Conservation (phyloP, 2,888 invertebrate genomes). For the Ischnus inquisitorius region DNA sequence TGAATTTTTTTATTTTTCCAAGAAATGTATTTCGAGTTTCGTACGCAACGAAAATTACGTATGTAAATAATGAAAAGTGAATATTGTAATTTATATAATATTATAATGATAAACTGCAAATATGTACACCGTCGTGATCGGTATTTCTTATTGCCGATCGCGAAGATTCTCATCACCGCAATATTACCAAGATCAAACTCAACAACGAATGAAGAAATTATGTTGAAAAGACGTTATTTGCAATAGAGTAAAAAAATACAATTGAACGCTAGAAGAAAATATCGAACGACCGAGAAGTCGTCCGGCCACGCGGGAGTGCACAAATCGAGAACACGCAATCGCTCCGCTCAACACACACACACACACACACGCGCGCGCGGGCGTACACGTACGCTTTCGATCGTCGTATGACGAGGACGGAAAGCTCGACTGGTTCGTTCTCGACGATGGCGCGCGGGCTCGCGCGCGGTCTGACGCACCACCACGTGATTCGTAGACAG, state of each 20-base stretch:
- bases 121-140: no score
- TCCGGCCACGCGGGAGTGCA: conserved; percentile 58
- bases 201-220: conserved; percentile 12
- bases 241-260: conserved; percentile 26
- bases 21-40: no score
- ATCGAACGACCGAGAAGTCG: neutral
- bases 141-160: no score
- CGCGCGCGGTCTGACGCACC: conserved; percentile 77
- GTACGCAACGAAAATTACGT: no score
- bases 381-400: conserved; percentile 4
- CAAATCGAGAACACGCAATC: conserved; percentile 62
- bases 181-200: neutral
- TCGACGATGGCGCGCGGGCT: conserved; percentile 33
- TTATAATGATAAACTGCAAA: no score
- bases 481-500: conserved; percentile 78
- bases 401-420: conserved; percentile 16
- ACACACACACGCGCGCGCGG: no score
- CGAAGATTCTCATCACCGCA: no score
- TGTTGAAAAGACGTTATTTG: neutral
- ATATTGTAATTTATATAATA: no score
- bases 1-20: no score
- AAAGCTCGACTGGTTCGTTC: conserved; percentile 52
- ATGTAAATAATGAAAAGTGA: no score
- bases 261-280: conserved; percentile 19
- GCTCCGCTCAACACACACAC: neutral